A percentile compares a stretch with the other conserved stretches of the same genome.
Conservation (phyloP, 2,888 invertebrate species). For the Celastrina argiolus region DNA sequence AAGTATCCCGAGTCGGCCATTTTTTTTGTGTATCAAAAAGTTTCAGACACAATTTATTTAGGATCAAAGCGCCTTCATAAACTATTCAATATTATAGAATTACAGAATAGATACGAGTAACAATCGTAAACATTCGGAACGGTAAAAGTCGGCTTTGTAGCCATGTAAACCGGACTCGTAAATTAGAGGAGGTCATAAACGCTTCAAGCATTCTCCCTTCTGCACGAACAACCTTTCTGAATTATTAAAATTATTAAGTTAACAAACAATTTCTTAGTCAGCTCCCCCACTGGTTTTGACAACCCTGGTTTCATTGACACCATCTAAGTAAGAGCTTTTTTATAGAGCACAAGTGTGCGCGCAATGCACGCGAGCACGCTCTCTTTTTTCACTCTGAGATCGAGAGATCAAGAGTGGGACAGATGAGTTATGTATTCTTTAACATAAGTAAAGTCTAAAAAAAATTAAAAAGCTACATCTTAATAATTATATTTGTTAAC, state of each 20-base stretch:
- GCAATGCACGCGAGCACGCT: no score
- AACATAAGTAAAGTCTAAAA: no score
- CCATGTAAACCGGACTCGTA: constrained; percentile 31
- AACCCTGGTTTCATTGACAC: no score
- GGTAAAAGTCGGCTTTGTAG: constrained; percentile 24
- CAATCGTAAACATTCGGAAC: constrained; percentile 28
- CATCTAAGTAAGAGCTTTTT: no score
- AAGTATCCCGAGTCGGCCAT: no score
- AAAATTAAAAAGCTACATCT: not conserved
- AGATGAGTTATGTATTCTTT: no score
- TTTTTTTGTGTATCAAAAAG: no score
- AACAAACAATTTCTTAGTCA: not conserved
- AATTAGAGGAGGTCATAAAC: constrained; percentile 37
- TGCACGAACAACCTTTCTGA: constrained; percentile 29
- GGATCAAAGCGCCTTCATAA: not conserved
- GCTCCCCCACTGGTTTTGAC: no score
- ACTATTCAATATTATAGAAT: not conserved
- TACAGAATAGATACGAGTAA: constrained; percentile 4
- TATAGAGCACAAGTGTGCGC: no score
- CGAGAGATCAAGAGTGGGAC: no score
- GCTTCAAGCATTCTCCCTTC: constrained; percentile 28
- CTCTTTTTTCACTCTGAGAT: no score
- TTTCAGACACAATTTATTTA: not conserved
- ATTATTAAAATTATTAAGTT: constrained; percentile 31
- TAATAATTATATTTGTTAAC: not conserved